These are phyloP conservation scores for Rhagium mordax DNA, from an alignment of 2,888 invertebrate genomes.

Conservation along the genomic window DNA sequence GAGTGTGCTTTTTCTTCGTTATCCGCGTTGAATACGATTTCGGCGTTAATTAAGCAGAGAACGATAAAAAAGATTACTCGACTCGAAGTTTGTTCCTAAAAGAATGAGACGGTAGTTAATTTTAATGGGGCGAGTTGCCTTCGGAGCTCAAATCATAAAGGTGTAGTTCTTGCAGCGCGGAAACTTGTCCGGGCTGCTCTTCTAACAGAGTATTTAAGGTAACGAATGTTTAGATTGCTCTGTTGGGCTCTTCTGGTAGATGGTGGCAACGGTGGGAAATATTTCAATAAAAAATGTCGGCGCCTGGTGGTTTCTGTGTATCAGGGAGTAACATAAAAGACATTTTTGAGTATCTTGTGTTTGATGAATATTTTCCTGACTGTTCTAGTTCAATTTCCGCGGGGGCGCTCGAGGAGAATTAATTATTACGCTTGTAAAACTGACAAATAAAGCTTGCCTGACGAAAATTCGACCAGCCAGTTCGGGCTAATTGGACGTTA, in stretches of 20 bases:
- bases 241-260: neutral
- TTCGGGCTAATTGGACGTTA: neutral
- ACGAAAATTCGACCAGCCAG: neutral
- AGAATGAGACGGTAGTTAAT: constrained; percentile 60
- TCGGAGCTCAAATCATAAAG: constrained; percentile 30
- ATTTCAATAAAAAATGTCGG: too few relatives aligned
- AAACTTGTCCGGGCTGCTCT: neutral
- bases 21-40: constrained; percentile 61
- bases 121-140: constrained; percentile 54
- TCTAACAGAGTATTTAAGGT: neutral
- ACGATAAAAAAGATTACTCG: constrained; percentile 62
- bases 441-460: neutral
- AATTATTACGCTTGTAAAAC: neutral
- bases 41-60: constrained; percentile 62
- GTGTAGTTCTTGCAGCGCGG: constrained; percentile 7
- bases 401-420: neutral
- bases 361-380: too few relatives aligned
- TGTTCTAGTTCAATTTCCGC: too few relatives aligned
- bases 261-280: too few relatives aligned
- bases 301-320: too few relatives aligned
- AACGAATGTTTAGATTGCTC: neutral
- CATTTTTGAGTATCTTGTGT: too few relatives aligned
- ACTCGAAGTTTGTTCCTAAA: constrained; percentile 60
- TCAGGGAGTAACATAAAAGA: too few relatives aligned
- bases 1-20: constrained; percentile 57